A percentile compares a stretch with the other conserved stretches of the same genome.
Evolutionary conservation across 2,797 vertebrate genomes (phyloP).

Genomic region (Botia kubotai): DNA sequence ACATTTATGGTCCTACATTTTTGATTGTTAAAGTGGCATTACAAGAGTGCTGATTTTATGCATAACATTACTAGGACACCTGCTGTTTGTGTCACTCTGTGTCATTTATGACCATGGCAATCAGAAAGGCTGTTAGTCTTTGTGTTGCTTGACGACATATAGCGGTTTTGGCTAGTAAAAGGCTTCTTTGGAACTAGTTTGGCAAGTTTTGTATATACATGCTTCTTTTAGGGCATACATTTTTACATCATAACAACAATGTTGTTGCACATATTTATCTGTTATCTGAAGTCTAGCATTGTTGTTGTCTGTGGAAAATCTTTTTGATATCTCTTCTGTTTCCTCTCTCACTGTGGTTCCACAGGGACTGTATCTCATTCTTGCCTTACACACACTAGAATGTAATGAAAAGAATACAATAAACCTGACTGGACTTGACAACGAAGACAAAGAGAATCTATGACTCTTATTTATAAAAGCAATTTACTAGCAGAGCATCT

Average conservation of each 20-base stretch:
- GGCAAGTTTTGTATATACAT: too few species aligned
- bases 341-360: neutral
- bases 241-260: neutral
- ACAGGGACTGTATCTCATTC: constrained; percentile 10
- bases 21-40: too few species aligned
- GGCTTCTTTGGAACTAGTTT: too few species aligned
- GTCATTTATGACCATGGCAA: too few species aligned
- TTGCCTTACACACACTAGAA: neutral
- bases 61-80: too few species aligned
- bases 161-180: too few species aligned
- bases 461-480: neutral
- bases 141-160: too few species aligned
- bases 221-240: too few species aligned
- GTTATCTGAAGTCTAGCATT: neutral
- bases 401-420: neutral
- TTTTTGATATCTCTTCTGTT: neutral
- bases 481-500: neutral
- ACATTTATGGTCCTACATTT: too few species aligned
- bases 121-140: too few species aligned
- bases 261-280: neutral
- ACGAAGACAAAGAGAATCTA: neutral
- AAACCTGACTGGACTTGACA: neutral
- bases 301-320: neutral
- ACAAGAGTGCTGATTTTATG: too few species aligned
- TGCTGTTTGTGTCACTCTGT: too few species aligned